Evolutionary conservation across 2,113 vertebrate species (phyloP).

Genomic region (Ranitomeya imitator): DNA sequence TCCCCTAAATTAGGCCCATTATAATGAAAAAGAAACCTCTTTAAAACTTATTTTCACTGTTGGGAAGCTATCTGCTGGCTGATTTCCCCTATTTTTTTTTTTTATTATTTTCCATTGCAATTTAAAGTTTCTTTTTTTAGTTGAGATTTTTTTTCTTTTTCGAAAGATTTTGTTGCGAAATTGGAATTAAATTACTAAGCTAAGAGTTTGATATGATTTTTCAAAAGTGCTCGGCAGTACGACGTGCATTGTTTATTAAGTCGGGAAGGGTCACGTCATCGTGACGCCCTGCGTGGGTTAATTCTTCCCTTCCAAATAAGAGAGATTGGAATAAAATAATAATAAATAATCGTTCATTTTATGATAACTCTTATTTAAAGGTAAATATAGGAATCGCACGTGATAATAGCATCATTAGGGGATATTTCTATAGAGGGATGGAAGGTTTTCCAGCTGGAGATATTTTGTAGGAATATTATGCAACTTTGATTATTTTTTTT

Average conservation of each 20-base stretch:
- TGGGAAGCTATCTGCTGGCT: conserved; percentile 53
- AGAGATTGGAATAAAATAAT: neutral
- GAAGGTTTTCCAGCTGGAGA: conserved; percentile 7
- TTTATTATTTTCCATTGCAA: conserved; percentile 65
- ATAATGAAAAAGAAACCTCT: conserved; percentile 58
- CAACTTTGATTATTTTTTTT: neutral
- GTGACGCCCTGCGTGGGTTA: conserved; percentile 19
- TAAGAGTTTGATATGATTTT: conserved; percentile 41
- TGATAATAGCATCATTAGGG: conserved; percentile 52
- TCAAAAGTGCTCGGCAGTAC: neutral
- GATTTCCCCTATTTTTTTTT: conserved; percentile 60
- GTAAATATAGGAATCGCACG: conserved; percentile 47
- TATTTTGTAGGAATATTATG: conserved; percentile 27
- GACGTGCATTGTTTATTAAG: conserved; percentile 38
- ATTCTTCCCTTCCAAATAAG: conserved; percentile 9
- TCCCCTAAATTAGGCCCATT: conserved; percentile 55
- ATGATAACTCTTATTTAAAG: conserved; percentile 50
- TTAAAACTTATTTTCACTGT: conserved; percentile 55
- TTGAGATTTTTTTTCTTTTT: conserved; percentile 22
- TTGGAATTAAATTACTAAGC: conserved; percentile 51
- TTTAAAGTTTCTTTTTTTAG: conserved; percentile 59
- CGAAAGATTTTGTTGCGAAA: conserved; percentile 59
- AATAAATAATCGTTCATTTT: conserved; percentile 50
- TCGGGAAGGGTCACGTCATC: neutral
- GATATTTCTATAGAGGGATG: neutral